These are phyloP conservation scores for Brenthis ino DNA, from an alignment of 2,888 invertebrate genomes.

Conservation along the genomic window DNA sequence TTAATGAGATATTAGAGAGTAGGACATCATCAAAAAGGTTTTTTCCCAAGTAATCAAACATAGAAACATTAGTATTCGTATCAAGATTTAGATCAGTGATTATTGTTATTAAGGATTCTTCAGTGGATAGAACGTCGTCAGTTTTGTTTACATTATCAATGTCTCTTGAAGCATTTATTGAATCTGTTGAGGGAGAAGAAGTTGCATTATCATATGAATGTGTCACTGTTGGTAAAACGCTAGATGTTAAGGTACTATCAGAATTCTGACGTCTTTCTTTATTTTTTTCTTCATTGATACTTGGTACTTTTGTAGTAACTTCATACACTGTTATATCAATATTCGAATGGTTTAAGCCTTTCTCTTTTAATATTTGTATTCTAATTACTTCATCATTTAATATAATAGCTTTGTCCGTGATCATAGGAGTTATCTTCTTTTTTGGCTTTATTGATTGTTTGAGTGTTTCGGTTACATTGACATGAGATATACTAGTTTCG, in stretches of 20 bases:
- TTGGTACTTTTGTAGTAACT: slow-evolving; percentile 60
- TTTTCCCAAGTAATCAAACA: slow-evolving; percentile 1
- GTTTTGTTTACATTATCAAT: slow-evolving; percentile 30
- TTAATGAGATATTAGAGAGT: slow-evolving; percentile 17
- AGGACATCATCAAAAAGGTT: slow-evolving; percentile 25
- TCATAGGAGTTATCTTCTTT: slow-evolving; percentile 11
- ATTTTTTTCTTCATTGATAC: slow-evolving; percentile 45
- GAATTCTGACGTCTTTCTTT: slow-evolving; percentile 15
- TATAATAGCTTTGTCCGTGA: slow-evolving; percentile 30
- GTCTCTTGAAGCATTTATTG: slow-evolving; percentile 28
- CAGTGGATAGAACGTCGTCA: slow-evolving; percentile 23
- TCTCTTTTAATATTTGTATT: slow-evolving; percentile 47
- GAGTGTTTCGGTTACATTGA: not conserved
- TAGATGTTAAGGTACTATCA: slow-evolving; percentile 3
- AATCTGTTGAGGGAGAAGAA: slow-evolving; percentile 20
- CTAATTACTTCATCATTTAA: slow-evolving; percentile 43
- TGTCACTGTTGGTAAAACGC: not conserved
- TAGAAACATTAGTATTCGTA: slow-evolving; percentile 7
- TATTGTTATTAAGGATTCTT: slow-evolving; percentile 31
- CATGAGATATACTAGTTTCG: slow-evolving; percentile 14
- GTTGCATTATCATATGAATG: slow-evolving; percentile 2
- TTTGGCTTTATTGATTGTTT: slow-evolving; percentile 16
- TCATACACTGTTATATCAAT: slow-evolving; percentile 52
- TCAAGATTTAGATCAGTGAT: slow-evolving; percentile 35
- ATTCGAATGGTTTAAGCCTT: slow-evolving; percentile 45